Evolutionary conservation across 2,113 vertebrate species (phyloP), one percentile per base, ranked within the genome.

Genomic region (Zosterops lateralis): DNA sequence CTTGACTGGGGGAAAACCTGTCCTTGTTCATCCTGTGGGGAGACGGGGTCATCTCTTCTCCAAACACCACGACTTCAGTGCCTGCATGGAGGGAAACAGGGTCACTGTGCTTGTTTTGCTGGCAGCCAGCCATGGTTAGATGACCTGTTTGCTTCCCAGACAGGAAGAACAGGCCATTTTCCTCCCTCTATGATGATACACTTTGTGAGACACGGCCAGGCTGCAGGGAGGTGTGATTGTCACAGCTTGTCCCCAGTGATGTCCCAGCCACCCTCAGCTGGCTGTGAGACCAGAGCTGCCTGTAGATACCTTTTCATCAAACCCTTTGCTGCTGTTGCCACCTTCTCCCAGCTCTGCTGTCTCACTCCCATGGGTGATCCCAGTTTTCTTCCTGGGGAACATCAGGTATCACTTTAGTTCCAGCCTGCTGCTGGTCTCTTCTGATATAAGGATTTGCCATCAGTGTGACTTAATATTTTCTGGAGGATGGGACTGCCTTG

Each of bases 11-110:
- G 76, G 48, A 54, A 78, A 48, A 4, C 67, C 82, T 77, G 47
- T n/a, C 25, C 25, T 68, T 64, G 65, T 84, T 77, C 67, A 95
- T 84, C 70, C 89, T 76, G 14, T 31, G 67, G 60, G 71, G 67
- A 58, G 47, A 64, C 20, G 8, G 29, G 66, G 58, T 78, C 76
- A 48, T 51, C 16, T 29, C 36, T 76, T 66, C 83, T 62, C 66
- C 73, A 71, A 79, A 54, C 54, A 54, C 40, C 68, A 13, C 1
- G 1, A 13, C 36, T 47, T 45, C 58, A 36, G 29, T 3, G 15
- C 44, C 45, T 2, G 0, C 0, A 0, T 21, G 53, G 73, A 65
- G 58, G 28, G 34, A 11, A 76, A 29, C 1, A 8, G 75, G 53
- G 68, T 56, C 1, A 1, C 48, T 3, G 9, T 19, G 82, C 71